These are phyloP conservation scores for Malthinus flaveolus DNA, from an alignment of 2,888 invertebrate species.

Conservation along the genomic window DNA sequence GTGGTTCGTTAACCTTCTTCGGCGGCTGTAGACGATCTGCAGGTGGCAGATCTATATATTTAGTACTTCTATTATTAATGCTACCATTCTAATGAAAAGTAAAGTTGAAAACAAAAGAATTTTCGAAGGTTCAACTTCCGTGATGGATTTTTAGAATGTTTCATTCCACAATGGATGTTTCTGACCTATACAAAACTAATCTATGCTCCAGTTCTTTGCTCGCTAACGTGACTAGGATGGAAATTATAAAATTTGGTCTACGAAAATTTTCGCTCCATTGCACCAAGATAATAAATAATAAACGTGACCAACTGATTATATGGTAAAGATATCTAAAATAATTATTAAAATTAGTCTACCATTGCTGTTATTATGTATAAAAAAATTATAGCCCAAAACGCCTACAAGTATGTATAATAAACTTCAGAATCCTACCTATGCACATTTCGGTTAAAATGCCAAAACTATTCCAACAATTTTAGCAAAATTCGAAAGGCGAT, in stretches of 20 bases:
- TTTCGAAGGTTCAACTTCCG: background rate
- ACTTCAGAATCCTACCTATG: too few relatives aligned
- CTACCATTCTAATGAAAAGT: background rate
- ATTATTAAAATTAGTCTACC: background rate
- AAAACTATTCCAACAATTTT: too few relatives aligned
- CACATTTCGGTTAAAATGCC: too few relatives aligned
- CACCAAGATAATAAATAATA: conserved; percentile 18
- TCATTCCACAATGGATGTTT: background rate
- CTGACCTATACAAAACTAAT: conserved; percentile 2
- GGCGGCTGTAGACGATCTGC: conserved; percentile 40
- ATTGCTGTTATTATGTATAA: conserved; percentile 2
- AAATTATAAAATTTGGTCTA: conserved; percentile 10
- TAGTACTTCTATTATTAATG: conserved; percentile 1
- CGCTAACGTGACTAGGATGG: conserved; percentile 14
- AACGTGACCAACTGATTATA: conserved; percentile 14
- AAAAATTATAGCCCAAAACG: conserved; percentile 2
- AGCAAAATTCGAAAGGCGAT: too few relatives aligned
- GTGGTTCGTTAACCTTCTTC: conserved; percentile 35
- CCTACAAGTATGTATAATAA: background rate
- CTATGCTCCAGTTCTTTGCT: conserved; percentile 19
- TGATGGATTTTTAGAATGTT: too few relatives aligned
- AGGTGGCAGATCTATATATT: conserved; percentile 34
- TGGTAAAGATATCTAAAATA: conserved; percentile 6
- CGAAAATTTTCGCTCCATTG: conserved; percentile 19
- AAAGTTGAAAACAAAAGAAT: background rate